Evolutionary conservation across 2,113 vertebrate genomes (phyloP).

Genomic region (Lepus europaeus): DNA sequence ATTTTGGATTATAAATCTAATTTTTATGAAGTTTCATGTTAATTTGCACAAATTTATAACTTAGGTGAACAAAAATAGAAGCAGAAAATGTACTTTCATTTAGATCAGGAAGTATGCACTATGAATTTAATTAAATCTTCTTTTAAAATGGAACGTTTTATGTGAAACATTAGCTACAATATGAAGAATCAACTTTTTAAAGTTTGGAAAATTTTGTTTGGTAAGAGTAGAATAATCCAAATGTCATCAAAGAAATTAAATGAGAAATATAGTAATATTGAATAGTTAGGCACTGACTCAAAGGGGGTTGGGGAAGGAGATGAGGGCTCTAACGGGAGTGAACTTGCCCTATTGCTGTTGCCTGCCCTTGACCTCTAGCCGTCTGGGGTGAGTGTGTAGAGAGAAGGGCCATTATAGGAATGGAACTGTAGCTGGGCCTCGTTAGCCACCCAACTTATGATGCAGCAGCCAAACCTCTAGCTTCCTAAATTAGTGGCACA

Average conservation of each 20-base stretch:
- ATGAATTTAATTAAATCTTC: slow-evolving; percentile 20
- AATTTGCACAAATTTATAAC: slow-evolving; percentile 36
- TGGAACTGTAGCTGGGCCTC: background rate
- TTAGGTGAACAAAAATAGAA: slow-evolving; percentile 38
- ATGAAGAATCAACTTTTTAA: slow-evolving; percentile 54
- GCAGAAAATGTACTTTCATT: slow-evolving; percentile 24
- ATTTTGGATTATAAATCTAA: background rate
- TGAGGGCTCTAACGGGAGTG: background rate
- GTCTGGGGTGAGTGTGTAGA: background rate
- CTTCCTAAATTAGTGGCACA: slow-evolving; percentile 26
- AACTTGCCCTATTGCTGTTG: background rate
- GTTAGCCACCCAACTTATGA: background rate
- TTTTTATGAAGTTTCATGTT: slow-evolving; percentile 47
- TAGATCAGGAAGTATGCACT: background rate
- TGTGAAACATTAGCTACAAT: slow-evolving; percentile 21
- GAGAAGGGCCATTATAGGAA: background rate
- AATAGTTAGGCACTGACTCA: background rate
- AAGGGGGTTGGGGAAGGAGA: background rate
- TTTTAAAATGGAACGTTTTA: slow-evolving; percentile 18
- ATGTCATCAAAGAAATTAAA: slow-evolving; percentile 8
- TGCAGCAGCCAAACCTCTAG: background rate
- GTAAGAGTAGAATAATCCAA: slow-evolving; percentile 47
- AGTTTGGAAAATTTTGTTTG: slow-evolving; percentile 8
- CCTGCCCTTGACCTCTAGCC: background rate
- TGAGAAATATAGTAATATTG: background rate